Conservation (phyloP, 2,888 invertebrate genomes). For the Myathropa florea region DNA sequence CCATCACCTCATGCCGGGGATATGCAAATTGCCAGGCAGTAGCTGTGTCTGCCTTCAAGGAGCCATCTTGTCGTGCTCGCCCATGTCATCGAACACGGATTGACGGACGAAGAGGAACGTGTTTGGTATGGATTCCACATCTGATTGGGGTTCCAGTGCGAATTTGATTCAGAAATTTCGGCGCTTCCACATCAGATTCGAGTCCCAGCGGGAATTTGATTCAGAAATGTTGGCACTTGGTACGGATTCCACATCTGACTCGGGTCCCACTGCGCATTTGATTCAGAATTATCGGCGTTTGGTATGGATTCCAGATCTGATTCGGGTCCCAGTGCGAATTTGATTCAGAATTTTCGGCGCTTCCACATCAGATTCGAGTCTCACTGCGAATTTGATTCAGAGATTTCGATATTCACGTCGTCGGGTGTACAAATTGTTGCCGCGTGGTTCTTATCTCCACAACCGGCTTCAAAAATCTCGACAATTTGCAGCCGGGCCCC, state of each 20-base stretch:
- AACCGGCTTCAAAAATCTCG: slow-evolving; percentile 26
- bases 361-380: too few species aligned
- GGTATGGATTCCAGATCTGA: slow-evolving; percentile 42
- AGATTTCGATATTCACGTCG: background rate
- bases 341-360: too few species aligned
- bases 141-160: background rate
- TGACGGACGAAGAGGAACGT: slow-evolving; percentile 46
- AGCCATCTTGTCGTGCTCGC: background rate
- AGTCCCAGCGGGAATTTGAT: too few species aligned
- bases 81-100: slow-evolving; percentile 19
- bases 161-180: too few species aligned
- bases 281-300: slow-evolving; percentile 9
- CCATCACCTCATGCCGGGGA: slow-evolving; percentile 48
- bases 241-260: too few species aligned
- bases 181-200: too few species aligned
- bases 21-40: slow-evolving; percentile 51
- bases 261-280: too few species aligned
- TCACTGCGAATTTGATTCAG: too few species aligned
- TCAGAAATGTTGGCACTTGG: too few species aligned
- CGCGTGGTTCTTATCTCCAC: slow-evolving; percentile 36
- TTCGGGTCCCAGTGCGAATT: too few species aligned
- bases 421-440: slow-evolving; percentile 63
- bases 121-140: slow-evolving; percentile 44
- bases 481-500: slow-evolving; percentile 36
- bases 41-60: background rate